A percentile compares a stretch with the other conserved stretches of the same genome.
These are phyloP conservation scores for Centropus unirufus DNA, from an alignment of 2,113 vertebrate genomes.

Conservation along the genomic window DNA sequence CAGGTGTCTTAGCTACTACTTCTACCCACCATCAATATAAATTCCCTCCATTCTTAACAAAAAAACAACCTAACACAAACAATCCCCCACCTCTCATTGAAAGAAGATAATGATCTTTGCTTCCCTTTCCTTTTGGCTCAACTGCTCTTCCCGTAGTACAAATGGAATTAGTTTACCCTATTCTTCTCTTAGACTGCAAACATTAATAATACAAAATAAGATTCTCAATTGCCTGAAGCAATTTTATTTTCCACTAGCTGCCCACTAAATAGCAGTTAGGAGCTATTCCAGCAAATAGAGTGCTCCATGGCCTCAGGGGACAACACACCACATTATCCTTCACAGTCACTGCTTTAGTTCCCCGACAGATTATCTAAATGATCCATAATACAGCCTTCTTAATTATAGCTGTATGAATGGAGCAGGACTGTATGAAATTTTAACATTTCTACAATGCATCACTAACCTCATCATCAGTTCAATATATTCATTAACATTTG, in stretches of 20 bases:
- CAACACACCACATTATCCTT: background rate
- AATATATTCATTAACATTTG: background rate
- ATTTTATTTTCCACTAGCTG: slow-evolving; percentile 59
- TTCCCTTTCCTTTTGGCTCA: background rate
- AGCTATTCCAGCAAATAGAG: slow-evolving; percentile 51
- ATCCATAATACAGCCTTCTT: slow-evolving; percentile 22
- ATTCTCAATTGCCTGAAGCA: slow-evolving; percentile 28
- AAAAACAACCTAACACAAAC: background rate
- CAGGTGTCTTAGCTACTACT: background rate
- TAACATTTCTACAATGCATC: background rate
- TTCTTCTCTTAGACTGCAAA: background rate
- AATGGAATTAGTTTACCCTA: background rate
- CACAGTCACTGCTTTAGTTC: slow-evolving; percentile 36
- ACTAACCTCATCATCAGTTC: background rate
- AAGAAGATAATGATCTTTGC: background rate
- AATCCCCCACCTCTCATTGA: background rate
- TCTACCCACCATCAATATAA: background rate
- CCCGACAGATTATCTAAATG: slow-evolving; percentile 45
- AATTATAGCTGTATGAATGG: background rate
- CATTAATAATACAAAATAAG: slow-evolving; percentile 55
- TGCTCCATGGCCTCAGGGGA: background rate
- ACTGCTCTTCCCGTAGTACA: background rate
- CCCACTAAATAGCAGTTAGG: slow-evolving; percentile 58
- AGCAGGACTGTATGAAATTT: background rate
- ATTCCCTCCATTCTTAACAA: background rate